A percentile compares a stretch with the other conserved stretches of the same genome.
Conservation (phyloP, 2,797 vertebrate species). For the Carduelis carduelis region DNA sequence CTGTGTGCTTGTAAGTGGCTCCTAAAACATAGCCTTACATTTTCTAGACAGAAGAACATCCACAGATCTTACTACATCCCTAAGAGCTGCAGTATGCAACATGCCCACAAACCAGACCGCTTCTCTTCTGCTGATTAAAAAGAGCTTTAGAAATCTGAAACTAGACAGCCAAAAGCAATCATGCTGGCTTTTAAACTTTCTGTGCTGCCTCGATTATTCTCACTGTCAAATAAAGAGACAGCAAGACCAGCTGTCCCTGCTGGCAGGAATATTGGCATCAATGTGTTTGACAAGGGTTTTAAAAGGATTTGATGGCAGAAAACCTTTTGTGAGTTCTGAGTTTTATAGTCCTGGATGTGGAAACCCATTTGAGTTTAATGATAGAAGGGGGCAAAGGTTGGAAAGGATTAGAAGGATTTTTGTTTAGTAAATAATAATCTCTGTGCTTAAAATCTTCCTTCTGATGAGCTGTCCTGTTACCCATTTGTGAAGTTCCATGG, state of each 20-base stretch:
- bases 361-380: conserved; percentile 23
- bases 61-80: not conserved
- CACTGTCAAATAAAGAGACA: conserved; percentile 39
- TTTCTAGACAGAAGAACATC: not conserved
- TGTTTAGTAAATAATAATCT: conserved; percentile 17
- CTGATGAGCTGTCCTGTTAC: not conserved
- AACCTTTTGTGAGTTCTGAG: conserved; percentile 23
- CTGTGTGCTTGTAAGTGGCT: not conserved
- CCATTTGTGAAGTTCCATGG: not conserved
- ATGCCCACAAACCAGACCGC: not conserved
- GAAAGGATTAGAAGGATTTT: not conserved
- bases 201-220: conserved; percentile 37
- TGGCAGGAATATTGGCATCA: conserved; percentile 43
- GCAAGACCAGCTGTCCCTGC: conserved; percentile 56
- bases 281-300: conserved; percentile 24
- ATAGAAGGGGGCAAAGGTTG: not conserved
- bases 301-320: conserved; percentile 36
- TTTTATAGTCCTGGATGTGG: not conserved
- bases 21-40: not conserved
- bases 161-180: conserved; percentile 51
- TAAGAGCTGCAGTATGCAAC: not conserved
- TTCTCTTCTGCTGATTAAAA: conserved; percentile 38
- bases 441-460: not conserved
- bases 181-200: conserved; percentile 53
- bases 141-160: conserved; percentile 50